These are phyloP conservation scores for Eulemur macaco DNA, from an alignment of 2,113 vertebrate species.

Conservation along the genomic window DNA sequence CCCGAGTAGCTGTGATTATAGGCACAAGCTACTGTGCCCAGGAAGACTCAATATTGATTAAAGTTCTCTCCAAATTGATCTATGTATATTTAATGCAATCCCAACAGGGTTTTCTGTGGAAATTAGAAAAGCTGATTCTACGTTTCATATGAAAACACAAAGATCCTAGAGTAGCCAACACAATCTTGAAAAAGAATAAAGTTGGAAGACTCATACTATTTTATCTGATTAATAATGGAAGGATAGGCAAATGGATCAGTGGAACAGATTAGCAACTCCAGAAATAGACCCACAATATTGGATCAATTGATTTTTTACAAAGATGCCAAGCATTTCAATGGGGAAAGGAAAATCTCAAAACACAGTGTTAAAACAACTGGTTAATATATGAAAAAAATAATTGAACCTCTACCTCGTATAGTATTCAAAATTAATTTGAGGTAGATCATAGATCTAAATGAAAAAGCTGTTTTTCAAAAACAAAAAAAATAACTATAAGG, in stretches of 20 bases:
- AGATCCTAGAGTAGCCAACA: background rate
- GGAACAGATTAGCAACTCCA: background rate
- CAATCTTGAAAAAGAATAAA: background rate
- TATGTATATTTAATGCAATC: background rate
- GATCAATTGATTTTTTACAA: background rate
- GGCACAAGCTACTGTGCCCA: no score
- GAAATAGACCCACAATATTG: background rate
- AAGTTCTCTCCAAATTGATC: background rate
- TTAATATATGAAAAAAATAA: background rate
- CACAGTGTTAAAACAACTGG: background rate
- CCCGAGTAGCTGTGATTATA: no score
- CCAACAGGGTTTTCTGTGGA: background rate
- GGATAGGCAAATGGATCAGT: background rate
- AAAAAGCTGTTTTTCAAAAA: background rate
- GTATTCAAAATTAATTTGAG: background rate
- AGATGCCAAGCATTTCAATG: background rate
- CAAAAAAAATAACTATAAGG: background rate
- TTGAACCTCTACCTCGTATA: background rate
- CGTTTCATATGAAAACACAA: background rate
- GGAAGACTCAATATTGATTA: background rate
- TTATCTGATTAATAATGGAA: background rate
- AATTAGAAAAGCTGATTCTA: conserved; percentile 1
- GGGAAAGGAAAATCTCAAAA: background rate
- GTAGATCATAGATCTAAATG: background rate
- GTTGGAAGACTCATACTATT: background rate